These are phyloP conservation scores for Linnaemya vulpina DNA, from an alignment of 2,888 invertebrate species.

Conservation along the genomic window DNA sequence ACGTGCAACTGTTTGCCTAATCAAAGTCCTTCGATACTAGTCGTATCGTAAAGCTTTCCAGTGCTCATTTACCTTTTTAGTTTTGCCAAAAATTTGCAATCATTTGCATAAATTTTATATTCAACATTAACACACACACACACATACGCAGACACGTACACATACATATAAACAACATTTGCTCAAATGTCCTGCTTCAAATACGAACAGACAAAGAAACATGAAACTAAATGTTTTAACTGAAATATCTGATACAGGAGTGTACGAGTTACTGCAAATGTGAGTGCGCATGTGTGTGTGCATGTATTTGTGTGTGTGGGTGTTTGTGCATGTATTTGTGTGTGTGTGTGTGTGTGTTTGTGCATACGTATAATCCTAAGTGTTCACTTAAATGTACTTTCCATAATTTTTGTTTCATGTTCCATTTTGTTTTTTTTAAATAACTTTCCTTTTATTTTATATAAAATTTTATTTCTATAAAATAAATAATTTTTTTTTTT, in stretches of 20 bases:
- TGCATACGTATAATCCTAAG: too few species aligned
- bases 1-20: background rate
- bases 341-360: background rate
- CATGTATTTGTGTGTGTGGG: background rate
- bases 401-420: conserved; percentile 10
- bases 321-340: background rate
- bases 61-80: background rate
- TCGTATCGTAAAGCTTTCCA: background rate
- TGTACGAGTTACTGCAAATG: background rate
- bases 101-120: conserved; percentile 42
- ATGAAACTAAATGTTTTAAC: background rate
- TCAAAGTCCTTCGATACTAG: background rate
- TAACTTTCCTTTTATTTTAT: background rate
- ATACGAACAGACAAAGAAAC: too few species aligned
- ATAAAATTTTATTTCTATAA: conserved; percentile 1
- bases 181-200: too few species aligned
- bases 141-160: background rate
- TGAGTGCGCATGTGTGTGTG: too few species aligned
- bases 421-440: background rate
- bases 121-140: conserved; percentile 11
- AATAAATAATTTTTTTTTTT: conserved; percentile 48
- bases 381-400: background rate
- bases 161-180: background rate
- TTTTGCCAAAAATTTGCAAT: conserved; percentile 25
- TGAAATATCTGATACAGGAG: background rate